These are phyloP conservation scores for Upupa epops DNA, from an alignment of 2,113 vertebrate species.

Conservation along the genomic window DNA sequence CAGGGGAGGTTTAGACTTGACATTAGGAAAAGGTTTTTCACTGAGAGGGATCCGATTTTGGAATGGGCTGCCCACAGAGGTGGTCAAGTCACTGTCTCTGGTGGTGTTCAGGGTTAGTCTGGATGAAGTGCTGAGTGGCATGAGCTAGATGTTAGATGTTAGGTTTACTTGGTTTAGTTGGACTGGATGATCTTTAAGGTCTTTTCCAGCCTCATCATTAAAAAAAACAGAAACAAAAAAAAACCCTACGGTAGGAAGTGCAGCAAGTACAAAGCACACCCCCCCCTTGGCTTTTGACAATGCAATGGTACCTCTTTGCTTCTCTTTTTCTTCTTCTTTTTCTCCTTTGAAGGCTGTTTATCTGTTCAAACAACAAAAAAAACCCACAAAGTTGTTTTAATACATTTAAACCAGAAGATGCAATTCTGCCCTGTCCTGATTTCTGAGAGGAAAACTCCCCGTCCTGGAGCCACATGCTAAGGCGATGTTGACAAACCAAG, in stretches of 20 bases:
- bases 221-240: too few species aligned
- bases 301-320: constrained; percentile 83
- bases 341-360: constrained; percentile 85
- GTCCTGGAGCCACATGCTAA: not conserved
- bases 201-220: too few species aligned
- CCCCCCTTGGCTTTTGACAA: not conserved
- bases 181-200: too few species aligned
- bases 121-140: too few species aligned
- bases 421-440: not conserved
- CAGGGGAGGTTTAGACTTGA: too few species aligned
- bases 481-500: not conserved
- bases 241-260: not conserved
- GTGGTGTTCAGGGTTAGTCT: too few species aligned
- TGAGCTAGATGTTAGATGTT: too few species aligned
- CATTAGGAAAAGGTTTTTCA: too few species aligned
- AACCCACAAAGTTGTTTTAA: not conserved
- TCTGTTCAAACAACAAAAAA: constrained; percentile 68
- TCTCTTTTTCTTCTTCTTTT: constrained; percentile 95
- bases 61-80: too few species aligned
- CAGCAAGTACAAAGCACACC: not conserved
- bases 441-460: not conserved
- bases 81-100: too few species aligned
- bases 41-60: too few species aligned
- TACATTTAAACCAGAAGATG: not conserved
- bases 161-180: too few species aligned